Evolutionary conservation across 1,140 invertebrate species (phyloP), one percentile per base, ranked within the genome.

Genomic region (Neomicropteryx cornuta): DNA sequence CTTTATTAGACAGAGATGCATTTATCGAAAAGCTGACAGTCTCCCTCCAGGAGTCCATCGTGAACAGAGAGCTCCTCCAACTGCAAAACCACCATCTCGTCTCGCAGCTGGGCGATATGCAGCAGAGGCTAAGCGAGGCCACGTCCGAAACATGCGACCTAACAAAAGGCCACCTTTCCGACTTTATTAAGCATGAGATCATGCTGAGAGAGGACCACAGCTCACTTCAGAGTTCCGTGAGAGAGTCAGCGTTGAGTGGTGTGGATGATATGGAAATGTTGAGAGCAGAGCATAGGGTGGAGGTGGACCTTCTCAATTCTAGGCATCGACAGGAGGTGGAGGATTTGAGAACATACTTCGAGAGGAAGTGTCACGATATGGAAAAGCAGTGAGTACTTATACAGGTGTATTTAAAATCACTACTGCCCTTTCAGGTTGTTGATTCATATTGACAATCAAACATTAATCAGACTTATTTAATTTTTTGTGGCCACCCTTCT

Each of bases 281-380:
- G 8, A 66, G 64, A 42, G 50, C 59, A 5, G 73, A 78, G 36
- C n/a, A n/a, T n/a, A n/a, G n/a, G n/a, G n/a, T n/a, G n/a, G n/a
- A n/a, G n/a, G n/a, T n/a, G n/a, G n/a, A n/a, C n/a, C n/a, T n/a
- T n/a, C 50, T 82, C 6, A 72, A 77, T 37, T 50, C 50, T 6
- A 76, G 75, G 43, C 80, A 85, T 53, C 60, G 73, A 11, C 76
- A 76, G 37, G 79, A 87, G 52, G 77, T 85, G 73, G 81, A 84
- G 51, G 79, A 85, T 44, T 48, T 86, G 16, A 67, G 82, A 30
- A 81, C 71, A 2, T 87, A 84, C 48, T 87, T 84, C 50, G 82
- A 85, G 43, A 68, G 79, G 51, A 83, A 83, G 53, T 85, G 81
- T 51, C 67, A 75, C 0, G 78, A 84, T 45, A 70, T 86, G 57